Conservation (phyloP, 2,888 invertebrate species). For the Drosophila falleni region DNA sequence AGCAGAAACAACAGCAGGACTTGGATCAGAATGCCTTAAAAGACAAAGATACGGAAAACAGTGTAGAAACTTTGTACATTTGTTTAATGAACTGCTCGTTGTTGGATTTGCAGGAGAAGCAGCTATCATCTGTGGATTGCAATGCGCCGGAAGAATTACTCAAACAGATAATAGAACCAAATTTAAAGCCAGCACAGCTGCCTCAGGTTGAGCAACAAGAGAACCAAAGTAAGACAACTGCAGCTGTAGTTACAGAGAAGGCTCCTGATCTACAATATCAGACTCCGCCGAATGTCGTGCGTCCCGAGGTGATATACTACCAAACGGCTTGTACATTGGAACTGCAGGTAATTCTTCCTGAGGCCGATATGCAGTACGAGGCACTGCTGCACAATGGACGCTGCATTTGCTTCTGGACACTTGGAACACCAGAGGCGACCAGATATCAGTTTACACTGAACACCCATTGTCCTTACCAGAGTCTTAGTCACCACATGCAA, state of each 20-base stretch:
- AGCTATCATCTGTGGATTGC: not conserved
- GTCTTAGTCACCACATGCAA: constrained; percentile 24
- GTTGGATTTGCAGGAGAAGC: constrained; percentile 7
- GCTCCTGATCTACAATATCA: not conserved
- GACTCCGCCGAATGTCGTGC: constrained; percentile 13
- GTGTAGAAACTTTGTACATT: constrained; percentile 29
- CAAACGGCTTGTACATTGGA: constrained; percentile 56
- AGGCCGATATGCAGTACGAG: constrained; percentile 39
- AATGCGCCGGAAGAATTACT: not conserved
- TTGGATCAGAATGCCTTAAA: not conserved
- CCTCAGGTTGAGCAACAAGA: too few relatives aligned
- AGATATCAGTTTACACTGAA: constrained; percentile 45
- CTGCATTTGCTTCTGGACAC: constrained; percentile 41
- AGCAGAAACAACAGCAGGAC: not conserved
- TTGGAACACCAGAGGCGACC: not conserved
- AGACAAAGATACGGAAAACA: not conserved
- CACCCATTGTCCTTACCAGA: constrained; percentile 13
- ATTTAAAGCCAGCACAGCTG: not conserved
- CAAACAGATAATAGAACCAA: not conserved
- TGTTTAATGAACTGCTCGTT: constrained; percentile 43
- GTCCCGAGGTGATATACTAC: constrained; percentile 56
- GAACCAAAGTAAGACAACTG: not conserved
- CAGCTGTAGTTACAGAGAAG: not conserved
- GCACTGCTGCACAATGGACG: constrained; percentile 20
- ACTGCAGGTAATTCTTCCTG: constrained; percentile 50